phyloP scores from a whole-genome alignment of 2,888 invertebrate species.

The Agonopterix heracliana region DNA sequence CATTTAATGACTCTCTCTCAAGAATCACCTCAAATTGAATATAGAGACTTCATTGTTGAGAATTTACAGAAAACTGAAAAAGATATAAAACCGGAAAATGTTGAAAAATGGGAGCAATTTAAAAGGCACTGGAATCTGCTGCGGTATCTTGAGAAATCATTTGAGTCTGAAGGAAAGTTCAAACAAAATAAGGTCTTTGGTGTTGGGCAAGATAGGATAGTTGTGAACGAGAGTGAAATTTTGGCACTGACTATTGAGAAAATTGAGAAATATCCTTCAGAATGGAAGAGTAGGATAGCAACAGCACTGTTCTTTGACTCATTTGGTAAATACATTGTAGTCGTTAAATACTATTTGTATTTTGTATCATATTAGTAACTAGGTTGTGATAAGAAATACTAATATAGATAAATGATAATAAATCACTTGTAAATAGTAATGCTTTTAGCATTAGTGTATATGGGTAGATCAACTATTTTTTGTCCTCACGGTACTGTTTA shows the following conservation, averaged over 20 bases:
- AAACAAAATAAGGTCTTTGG: conserved; percentile 73
- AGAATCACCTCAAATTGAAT: conserved; percentile 73
- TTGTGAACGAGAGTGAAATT: conserved; percentile 68
- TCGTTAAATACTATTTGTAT: neutral
- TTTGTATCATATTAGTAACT: neutral
- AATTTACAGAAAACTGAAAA: conserved; percentile 75
- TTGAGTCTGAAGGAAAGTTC: conserved; percentile 63
- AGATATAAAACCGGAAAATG: conserved; percentile 45
- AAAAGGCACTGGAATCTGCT: conserved; percentile 63
- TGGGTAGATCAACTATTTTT: no score
- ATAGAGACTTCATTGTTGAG: conserved; percentile 80
- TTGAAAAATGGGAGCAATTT: conserved; percentile 50
- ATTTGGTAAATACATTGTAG: conserved; percentile 54
- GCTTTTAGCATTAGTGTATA: neutral
- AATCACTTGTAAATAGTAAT: neutral
- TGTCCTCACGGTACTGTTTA: no score
- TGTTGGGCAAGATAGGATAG: conserved; percentile 46
- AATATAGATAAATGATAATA: neutral
- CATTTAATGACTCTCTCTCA: conserved; percentile 76
- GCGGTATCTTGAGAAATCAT: conserved; percentile 62
- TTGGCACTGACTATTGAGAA: conserved; percentile 66
- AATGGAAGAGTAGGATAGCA: conserved; percentile 76
- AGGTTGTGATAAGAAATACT: neutral
- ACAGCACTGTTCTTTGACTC: conserved; percentile 75
- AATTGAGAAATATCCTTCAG: conserved; percentile 55